Evolutionary conservation across 2,888 invertebrate genomes (phyloP), one percentile per base, ranked within the genome.

Genomic region (Exephanes ischioxanthus): DNA sequence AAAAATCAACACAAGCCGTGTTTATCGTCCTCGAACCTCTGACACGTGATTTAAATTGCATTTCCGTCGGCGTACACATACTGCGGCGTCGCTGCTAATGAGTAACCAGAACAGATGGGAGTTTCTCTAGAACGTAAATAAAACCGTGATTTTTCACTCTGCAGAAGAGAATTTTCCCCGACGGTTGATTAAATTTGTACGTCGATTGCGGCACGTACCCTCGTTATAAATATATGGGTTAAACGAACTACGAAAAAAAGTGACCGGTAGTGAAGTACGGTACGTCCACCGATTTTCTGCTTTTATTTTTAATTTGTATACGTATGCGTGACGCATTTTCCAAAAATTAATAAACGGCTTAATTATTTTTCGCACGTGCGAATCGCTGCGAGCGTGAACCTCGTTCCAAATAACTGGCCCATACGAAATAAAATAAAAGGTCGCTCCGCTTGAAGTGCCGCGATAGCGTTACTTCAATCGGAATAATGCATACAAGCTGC

Each of bases 11-110:
- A 55, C 19, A 9, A 22, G 55, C 11, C 2, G 19, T 55, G 55
- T 55, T 22, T 55, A 55, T 55, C 22, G 16, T 55, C 1, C 55
- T 22, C 55, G 22, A 55, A 55, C 22, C 22, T 22, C 55, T 2
- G 9, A 14, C 63, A 0, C 22, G n/a, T 70, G 19, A 68, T 75
- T 68, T 67, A 37, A 68, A 75, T 80, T 68, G 14, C 72, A 55
- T 80, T 67, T 67, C n/a, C 55, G 14, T 73, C 33, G 37, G 48
- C 37, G 22, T 11, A n/a, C 22, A 14, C 63, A 14, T 66, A 26
- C 48, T 30, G 45, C 30, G 14, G 16, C 14, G 16, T 48, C 45
- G 45, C 45, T 48, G 45, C 45, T 48, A 48, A 48, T 48, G 45
- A 48, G 45, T 16, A 48, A 16, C 45, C 45, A 16, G 16, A 48